phyloP scores from a whole-genome alignment of 2,888 invertebrate genomes.

The Galeopsomyia nigrocyanea region DNA sequence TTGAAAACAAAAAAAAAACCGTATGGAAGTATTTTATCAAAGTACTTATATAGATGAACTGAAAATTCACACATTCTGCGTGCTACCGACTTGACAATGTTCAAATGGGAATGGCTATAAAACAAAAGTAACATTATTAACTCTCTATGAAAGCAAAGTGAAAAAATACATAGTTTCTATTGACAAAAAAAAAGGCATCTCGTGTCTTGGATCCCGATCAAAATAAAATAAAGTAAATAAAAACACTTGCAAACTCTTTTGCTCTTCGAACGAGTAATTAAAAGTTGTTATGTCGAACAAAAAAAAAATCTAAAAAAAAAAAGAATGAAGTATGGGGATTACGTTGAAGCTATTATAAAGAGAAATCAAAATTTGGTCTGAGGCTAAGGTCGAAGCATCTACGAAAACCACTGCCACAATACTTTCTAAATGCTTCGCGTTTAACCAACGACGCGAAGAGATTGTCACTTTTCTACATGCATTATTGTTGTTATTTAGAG shows the following conservation, averaged over 20 bases:
- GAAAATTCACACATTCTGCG: constrained; percentile 25
- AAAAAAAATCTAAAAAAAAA: constrained; percentile 8
- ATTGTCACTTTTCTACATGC: constrained; percentile 69
- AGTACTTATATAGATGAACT: constrained; percentile 37
- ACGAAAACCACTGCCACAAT: constrained; percentile 65
- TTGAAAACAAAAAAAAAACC: background rate
- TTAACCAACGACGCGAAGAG: constrained; percentile 63
- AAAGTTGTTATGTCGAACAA: constrained; percentile 6
- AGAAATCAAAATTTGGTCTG: constrained; percentile 64
- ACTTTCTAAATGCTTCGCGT: constrained; percentile 67
- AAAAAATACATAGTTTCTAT: too few species aligned
- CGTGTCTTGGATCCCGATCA: constrained; percentile 15
- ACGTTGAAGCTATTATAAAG: constrained; percentile 25
- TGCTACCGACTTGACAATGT: constrained; percentile 12
- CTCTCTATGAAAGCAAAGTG: too few species aligned
- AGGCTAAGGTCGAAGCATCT: constrained; percentile 66
- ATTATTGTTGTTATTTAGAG: constrained; percentile 60
- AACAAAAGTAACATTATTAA: too few species aligned
- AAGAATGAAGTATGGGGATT: constrained; percentile 1
- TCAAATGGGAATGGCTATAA: constrained; percentile 9
- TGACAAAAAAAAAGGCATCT: background rate
- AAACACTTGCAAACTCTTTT: background rate
- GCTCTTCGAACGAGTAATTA: background rate
- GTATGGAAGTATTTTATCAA: constrained; percentile 13
- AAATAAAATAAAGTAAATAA: background rate